Percentiles rank a stretch among this genome's conserved stretches.
Conservation (phyloP, 2,888 invertebrate genomes). For the Griposia aprilina region DNA sequence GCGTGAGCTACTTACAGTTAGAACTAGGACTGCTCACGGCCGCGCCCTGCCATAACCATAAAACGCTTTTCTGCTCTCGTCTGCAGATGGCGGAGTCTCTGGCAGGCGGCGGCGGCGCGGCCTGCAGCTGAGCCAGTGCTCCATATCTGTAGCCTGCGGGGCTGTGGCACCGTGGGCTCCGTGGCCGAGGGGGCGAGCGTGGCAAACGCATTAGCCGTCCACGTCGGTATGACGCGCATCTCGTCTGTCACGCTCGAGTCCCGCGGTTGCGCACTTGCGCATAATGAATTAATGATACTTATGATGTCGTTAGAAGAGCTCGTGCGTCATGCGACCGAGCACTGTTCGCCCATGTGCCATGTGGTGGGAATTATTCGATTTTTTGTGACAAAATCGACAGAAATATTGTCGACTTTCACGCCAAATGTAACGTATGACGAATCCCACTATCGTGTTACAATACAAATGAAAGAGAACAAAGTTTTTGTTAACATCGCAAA, state of each 20-base stretch:
- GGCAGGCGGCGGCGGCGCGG: background rate
- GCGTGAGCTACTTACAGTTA: background rate
- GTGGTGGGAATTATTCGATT: background rate
- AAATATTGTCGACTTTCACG: conserved; percentile 8
- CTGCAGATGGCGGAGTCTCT: background rate
- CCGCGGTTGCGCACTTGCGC: background rate
- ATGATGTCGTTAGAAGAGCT: background rate
- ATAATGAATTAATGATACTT: background rate
- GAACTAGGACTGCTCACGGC: background rate
- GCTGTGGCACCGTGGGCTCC: background rate
- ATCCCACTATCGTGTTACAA: background rate
- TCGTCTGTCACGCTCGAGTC: background rate
- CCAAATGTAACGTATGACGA: background rate
- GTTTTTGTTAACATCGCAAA: background rate
- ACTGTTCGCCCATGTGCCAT: conserved; percentile 6
- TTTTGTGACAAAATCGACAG: conserved; percentile 10
- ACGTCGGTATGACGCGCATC: background rate
- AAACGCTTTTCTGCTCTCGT: conserved; percentile 11
- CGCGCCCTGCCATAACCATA: background rate
- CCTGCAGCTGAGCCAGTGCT: conserved; percentile 24
- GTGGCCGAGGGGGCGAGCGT: conserved; percentile 1
- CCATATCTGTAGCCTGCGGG: conserved; percentile 8
- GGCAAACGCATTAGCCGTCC: background rate
- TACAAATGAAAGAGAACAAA: conserved; percentile 21
- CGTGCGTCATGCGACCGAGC: conserved; percentile 9